These are phyloP conservation scores for Frankliniella intonsa DNA, from an alignment of 2,888 invertebrate species.

Conservation along the genomic window DNA sequence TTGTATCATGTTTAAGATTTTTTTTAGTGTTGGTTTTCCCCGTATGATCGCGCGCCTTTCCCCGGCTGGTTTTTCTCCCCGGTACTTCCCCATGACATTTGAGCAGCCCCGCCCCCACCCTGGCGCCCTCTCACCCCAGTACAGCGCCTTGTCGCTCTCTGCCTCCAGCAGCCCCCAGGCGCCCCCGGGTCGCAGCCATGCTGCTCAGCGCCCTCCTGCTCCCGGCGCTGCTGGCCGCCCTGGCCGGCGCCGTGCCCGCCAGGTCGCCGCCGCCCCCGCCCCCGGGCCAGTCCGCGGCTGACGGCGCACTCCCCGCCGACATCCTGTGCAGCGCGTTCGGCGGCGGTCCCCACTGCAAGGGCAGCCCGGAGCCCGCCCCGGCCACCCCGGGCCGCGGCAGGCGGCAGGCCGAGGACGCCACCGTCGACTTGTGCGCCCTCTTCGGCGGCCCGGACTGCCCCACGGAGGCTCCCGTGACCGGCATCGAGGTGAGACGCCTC, in stretches of 20 bases:
- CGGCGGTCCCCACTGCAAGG: not conserved
- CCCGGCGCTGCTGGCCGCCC: not conserved
- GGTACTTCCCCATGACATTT: too few relatives aligned
- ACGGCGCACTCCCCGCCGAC: not conserved
- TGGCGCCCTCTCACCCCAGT: not conserved
- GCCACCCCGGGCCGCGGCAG: not conserved
- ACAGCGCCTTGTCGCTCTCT: not conserved
- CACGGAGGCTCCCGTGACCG: not conserved
- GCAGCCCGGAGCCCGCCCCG: not conserved
- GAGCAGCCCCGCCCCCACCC: too few relatives aligned
- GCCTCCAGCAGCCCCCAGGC: not conserved
- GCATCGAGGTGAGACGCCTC: not conserved
- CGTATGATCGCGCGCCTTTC: too few relatives aligned
- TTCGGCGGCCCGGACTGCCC: not conserved
- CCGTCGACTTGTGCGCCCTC: too few relatives aligned
- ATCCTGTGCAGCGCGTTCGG: constrained; percentile 9
- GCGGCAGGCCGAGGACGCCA: not conserved
- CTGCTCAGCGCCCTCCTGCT: not conserved
- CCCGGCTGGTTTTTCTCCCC: too few relatives aligned
- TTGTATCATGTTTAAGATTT: too few relatives aligned
- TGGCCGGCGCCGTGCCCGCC: not conserved
- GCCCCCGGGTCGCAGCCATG: not conserved
- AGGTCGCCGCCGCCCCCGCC: not conserved
- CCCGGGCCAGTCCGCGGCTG: not conserved
- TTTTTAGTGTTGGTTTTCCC: too few relatives aligned